Percentiles rank a stretch among this genome's conserved stretches.
Evolutionary conservation across 2,888 invertebrate genomes (phyloP).

Genomic region (Ceratothoa steindachneri): DNA sequence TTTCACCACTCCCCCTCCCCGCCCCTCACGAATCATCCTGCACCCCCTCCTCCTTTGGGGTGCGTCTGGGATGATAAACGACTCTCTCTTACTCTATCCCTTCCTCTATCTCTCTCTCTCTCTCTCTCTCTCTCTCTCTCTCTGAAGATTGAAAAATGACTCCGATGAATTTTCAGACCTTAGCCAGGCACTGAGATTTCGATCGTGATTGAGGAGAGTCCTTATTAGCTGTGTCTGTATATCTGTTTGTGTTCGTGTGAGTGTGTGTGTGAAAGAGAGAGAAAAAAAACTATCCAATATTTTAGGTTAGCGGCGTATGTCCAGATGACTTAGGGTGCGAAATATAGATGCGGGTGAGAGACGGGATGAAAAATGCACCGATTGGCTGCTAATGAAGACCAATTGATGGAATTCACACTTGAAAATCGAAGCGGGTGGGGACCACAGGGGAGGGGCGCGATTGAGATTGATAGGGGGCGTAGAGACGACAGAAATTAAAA

Average conservation of each 20-base stretch:
- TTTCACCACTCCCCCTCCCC: too few relatives aligned
- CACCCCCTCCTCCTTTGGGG: conserved; percentile 4
- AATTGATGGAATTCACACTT: not conserved
- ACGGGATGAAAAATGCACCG: not conserved
- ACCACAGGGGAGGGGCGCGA: too few relatives aligned
- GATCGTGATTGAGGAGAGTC: conserved; percentile 2
- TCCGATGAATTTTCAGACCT: conserved; percentile 12
- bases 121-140: too few relatives aligned
- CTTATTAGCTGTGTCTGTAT: conserved; percentile 11
- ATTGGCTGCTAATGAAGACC: conserved; percentile 1
- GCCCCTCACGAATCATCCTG: too few relatives aligned
- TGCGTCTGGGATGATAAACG: conserved; percentile 12
- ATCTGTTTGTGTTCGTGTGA: too few relatives aligned
- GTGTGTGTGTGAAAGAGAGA: too few relatives aligned
- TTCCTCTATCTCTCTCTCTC: too few relatives aligned
- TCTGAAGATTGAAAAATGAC: conserved; percentile 10
- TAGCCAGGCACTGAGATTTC: conserved; percentile 10
- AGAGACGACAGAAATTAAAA: too few relatives aligned
- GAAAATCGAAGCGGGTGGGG: not conserved
- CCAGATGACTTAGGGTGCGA: not conserved
- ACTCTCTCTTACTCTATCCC: conserved; percentile 12
- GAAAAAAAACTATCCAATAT: too few relatives aligned
- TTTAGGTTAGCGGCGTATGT: too few relatives aligned
- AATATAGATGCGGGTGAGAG: not conserved
- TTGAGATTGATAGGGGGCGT: too few relatives aligned